These are phyloP conservation scores for Escarpia spicata DNA, from an alignment of 2,888 invertebrate species.

Conservation along the genomic window DNA sequence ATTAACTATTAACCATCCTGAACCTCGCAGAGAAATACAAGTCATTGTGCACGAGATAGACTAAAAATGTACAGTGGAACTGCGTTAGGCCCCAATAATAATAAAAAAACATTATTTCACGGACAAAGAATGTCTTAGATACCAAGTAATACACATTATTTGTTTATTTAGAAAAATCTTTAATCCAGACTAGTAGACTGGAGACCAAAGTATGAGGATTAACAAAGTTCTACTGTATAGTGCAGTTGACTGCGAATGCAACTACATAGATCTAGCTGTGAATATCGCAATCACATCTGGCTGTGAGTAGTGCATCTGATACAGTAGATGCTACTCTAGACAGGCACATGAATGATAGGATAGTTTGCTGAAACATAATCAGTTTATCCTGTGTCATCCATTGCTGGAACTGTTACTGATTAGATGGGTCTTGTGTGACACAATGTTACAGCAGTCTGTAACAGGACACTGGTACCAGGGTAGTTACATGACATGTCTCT, in stretches of 20 bases:
- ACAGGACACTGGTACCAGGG: background rate
- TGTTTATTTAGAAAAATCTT: too few relatives aligned
- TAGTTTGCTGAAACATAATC: background rate
- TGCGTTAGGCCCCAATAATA: too few relatives aligned
- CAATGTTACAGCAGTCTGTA: background rate
- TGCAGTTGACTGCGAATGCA: too few relatives aligned
- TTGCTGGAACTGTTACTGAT: slow-evolving; percentile 1
- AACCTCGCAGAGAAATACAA: too few relatives aligned
- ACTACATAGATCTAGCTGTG: background rate
- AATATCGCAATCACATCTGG: background rate
- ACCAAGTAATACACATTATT: too few relatives aligned
- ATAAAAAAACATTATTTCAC: too few relatives aligned
- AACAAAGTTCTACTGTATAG: too few relatives aligned
- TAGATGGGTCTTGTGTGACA: background rate
- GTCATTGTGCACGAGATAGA: background rate
- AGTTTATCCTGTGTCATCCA: background rate
- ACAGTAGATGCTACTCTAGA: background rate
- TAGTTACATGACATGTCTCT: background rate
- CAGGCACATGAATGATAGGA: background rate
- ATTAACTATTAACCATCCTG: background rate
- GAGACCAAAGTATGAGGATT: too few relatives aligned
- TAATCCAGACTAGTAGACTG: too few relatives aligned
- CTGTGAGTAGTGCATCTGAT: background rate
- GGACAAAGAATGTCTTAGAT: too few relatives aligned
- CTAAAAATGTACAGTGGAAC: background rate